phyloP scores from a whole-genome alignment of 2,888 invertebrate species.

The Adelognathus sp. region DNA sequence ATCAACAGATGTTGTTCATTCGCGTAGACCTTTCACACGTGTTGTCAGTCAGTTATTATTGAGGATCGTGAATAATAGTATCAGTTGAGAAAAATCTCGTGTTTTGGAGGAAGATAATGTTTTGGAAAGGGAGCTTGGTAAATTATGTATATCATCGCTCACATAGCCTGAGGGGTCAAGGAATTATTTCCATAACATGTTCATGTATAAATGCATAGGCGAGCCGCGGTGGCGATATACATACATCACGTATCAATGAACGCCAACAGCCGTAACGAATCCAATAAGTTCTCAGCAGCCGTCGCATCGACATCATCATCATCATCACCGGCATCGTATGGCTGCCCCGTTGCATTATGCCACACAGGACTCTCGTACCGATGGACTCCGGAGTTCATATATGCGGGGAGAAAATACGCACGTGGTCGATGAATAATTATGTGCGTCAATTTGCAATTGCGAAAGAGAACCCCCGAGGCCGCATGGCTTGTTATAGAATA shows the following conservation, averaged over 20 bases:
- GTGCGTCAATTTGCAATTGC: slow-evolving; percentile 17
- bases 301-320: slow-evolving; percentile 7
- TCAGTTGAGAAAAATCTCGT: not conserved
- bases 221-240: not conserved
- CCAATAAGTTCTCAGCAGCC: slow-evolving; percentile 35
- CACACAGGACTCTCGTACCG: not conserved
- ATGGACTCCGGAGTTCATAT: too few relatives aligned
- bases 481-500: not conserved
- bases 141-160: slow-evolving; percentile 9
- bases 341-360: slow-evolving; percentile 5
- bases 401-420: not conserved
- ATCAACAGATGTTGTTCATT: too few relatives aligned
- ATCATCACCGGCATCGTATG: not conserved
- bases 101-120: not conserved
- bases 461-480: not conserved
- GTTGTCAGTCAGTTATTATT: too few relatives aligned
- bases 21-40: too few relatives aligned
- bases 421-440: slow-evolving; percentile 13
- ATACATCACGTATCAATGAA: slow-evolving; percentile 47
- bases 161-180: not conserved
- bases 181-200: slow-evolving; percentile 31
- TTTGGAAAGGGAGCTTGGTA: not conserved
- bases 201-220: slow-evolving; percentile 3
- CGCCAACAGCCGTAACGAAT: slow-evolving; percentile 48
- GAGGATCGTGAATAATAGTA: too few relatives aligned